Conservation (phyloP, 2,113 vertebrate species). For the Tenebrosternarchus preto region DNA sequence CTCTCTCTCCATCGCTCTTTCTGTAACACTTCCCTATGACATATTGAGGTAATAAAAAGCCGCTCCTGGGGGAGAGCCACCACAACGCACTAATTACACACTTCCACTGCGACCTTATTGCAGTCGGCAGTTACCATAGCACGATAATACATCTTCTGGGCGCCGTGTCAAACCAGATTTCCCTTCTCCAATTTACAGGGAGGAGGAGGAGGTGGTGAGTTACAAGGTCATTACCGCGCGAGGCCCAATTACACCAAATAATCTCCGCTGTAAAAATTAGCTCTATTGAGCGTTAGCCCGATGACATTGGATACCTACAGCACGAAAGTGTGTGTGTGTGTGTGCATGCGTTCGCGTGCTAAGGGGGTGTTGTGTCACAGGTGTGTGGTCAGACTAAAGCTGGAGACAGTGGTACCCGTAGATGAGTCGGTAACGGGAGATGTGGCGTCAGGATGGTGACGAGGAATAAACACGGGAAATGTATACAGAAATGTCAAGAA, state of each 20-base stretch:
- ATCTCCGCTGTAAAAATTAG: constrained; percentile 59
- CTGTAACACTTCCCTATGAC: constrained; percentile 66
- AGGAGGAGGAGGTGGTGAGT: constrained; percentile 26
- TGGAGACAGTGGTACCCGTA: constrained; percentile 15
- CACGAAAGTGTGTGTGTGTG: constrained; percentile 29
- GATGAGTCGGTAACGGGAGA: constrained; percentile 24
- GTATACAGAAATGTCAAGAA: not conserved
- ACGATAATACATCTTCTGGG: constrained; percentile 59
- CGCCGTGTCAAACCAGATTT: constrained; percentile 68
- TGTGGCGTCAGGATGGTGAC: constrained; percentile 8
- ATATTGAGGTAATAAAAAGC: constrained; percentile 80
- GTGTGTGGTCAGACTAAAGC: constrained; percentile 39
- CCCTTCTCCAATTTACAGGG: constrained; percentile 59
- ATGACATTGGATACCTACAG: constrained; percentile 42
- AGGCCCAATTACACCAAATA: constrained; percentile 63
- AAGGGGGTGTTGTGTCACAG: constrained; percentile 40
- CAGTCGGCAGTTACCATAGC: constrained; percentile 67
- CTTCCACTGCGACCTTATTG: constrained; percentile 74
- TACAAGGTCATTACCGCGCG: constrained; percentile 68
- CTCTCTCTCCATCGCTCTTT: constrained; percentile 49
- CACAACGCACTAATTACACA: constrained; percentile 79
- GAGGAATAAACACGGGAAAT: not conserved
- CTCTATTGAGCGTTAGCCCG: constrained; percentile 52
- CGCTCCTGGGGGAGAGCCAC: constrained; percentile 67
- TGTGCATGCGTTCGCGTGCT: not conserved